Conservation (phyloP, 2,888 invertebrate genomes). For the Melieria omissa region DNA sequence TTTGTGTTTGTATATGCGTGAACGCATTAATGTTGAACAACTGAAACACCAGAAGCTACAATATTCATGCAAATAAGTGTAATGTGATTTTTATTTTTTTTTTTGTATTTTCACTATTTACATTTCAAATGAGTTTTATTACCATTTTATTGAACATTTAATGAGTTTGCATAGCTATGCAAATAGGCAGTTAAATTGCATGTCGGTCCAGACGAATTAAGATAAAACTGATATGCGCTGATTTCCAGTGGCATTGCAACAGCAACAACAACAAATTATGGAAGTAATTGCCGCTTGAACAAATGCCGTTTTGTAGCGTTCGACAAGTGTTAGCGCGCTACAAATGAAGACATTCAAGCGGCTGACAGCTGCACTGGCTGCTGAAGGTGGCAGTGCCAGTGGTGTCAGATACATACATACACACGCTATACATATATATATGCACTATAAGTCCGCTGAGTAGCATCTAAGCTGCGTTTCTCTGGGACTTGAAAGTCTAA, state of each 20-base stretch:
- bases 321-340: neutral
- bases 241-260: neutral
- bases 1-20: too few species aligned
- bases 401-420: too few species aligned
- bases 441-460: too few species aligned
- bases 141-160: neutral
- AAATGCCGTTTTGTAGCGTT: neutral
- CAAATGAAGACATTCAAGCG: too few species aligned
- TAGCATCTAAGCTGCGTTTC: too few species aligned
- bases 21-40: too few species aligned
- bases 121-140: neutral
- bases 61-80: constrained; percentile 16
- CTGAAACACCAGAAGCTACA: neutral
- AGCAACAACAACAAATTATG: neutral
- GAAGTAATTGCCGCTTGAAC: neutral
- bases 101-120: constrained; percentile 16
- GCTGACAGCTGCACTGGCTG: too few species aligned
- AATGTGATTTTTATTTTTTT: constrained; percentile 11
- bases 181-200: constrained; percentile 2
- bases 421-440: too few species aligned
- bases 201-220: constrained; percentile 8
- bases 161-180: constrained; percentile 7
- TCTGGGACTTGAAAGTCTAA: too few species aligned
- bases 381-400: too few species aligned
- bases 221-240: neutral